These are phyloP conservation scores for Vanessa tameamea DNA, from an alignment of 1,140 invertebrate genomes.

Conservation along the genomic window DNA sequence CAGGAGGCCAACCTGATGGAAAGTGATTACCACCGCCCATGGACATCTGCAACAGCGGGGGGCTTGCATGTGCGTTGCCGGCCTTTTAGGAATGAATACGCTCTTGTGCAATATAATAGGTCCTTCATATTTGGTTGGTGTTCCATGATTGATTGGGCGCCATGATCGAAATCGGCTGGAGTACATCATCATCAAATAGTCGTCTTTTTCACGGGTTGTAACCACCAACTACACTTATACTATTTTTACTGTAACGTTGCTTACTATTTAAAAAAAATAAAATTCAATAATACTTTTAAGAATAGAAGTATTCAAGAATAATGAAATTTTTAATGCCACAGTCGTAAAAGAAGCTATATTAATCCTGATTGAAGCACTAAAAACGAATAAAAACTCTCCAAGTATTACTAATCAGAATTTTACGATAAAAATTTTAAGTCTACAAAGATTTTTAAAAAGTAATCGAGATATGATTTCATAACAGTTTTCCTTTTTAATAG, in stretches of 20 bases:
- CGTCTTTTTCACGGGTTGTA: too few species aligned
- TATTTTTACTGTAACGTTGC: background rate
- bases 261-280: background rate
- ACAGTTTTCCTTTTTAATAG: background rate
- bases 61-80: too few species aligned
- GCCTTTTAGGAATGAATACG: too few species aligned
- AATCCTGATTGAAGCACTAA: conserved; percentile 20
- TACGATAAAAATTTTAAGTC: conserved; percentile 9
- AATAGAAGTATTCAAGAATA: background rate
- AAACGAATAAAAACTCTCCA: conserved; percentile 14
- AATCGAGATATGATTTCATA: conserved; percentile 11
- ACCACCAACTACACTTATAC: background rate
- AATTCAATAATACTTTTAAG: background rate
- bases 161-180: too few species aligned
- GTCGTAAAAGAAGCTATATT: conserved; percentile 12
- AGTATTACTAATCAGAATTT: conserved; percentile 23
- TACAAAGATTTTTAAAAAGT: conserved; percentile 6
- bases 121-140: too few species aligned
- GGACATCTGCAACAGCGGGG: too few species aligned
- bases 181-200: too few species aligned
- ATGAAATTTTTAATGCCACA: conserved; percentile 9
- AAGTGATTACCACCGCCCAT: too few species aligned
- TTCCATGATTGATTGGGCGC: too few species aligned
- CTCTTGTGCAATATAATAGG: too few species aligned
- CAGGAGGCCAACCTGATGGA: too few species aligned